Percentiles rank a stretch among this genome's conserved stretches.
phyloP scores from a whole-genome alignment of 2,888 invertebrate species.

The Caenorhabditis sp. region DNA sequence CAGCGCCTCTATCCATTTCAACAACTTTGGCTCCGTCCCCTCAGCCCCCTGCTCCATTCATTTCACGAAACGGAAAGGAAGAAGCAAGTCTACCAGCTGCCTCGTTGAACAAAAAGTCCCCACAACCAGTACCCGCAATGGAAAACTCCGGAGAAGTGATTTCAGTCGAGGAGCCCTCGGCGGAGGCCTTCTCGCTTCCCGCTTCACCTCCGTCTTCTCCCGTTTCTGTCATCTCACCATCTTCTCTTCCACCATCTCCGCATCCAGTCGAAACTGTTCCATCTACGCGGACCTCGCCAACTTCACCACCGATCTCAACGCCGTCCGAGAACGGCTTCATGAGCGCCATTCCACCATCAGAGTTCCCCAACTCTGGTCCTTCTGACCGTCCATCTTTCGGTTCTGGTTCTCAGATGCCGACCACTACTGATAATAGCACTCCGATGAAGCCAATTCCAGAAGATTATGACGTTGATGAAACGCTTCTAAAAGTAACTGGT shows the following conservation, averaged over 20 bases:
- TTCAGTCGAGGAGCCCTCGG: slow-evolving; percentile 31
- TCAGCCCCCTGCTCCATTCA: not conserved
- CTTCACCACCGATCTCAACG: too few species aligned
- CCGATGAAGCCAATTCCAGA: slow-evolving; percentile 25
- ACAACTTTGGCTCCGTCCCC: too few species aligned
- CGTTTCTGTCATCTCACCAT: not conserved
- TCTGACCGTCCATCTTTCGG: slow-evolving; percentile 27
- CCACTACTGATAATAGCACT: slow-evolving; percentile 41
- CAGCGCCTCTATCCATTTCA: not conserved
- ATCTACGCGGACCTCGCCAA: too few species aligned
- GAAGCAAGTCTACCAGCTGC: too few species aligned
- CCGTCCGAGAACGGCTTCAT: slow-evolving; percentile 34
- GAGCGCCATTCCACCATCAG: slow-evolving; percentile 32
- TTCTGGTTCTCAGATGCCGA: slow-evolving; percentile 28
- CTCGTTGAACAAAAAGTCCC: slow-evolving; percentile 23
- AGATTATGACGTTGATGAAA: slow-evolving; percentile 39
- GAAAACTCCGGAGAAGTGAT: slow-evolving; percentile 44
- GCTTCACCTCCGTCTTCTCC: not conserved
- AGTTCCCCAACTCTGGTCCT: slow-evolving; percentile 2
- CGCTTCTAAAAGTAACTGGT: slow-evolving; percentile 29
- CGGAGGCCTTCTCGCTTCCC: not conserved
- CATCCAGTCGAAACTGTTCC: too few species aligned
- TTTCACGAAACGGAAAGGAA: not conserved
- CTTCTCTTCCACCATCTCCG: not conserved
- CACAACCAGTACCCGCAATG: slow-evolving; percentile 20